phyloP scores from a whole-genome alignment of 92 coral and sea anemone genomes.

The Porites cylindrica region DNA sequence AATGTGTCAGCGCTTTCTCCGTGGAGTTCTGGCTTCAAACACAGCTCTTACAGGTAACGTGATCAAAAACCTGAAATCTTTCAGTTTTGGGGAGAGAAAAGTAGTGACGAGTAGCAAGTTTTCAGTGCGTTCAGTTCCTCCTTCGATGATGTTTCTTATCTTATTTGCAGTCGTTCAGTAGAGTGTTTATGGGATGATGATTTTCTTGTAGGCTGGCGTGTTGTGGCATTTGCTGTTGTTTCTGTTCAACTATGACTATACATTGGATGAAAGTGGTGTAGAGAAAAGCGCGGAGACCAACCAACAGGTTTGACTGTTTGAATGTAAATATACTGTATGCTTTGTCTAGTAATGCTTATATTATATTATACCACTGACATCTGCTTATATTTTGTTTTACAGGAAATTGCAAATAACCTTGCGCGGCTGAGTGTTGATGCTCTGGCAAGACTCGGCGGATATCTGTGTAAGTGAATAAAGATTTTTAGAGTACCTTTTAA shows the following conservation, averaged over 20 bases:
- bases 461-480: conserved; percentile 69
- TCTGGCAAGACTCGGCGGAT: conserved; percentile 96
- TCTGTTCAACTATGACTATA: conserved; percentile 93
- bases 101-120: no score
- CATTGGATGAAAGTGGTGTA: conserved; percentile 97
- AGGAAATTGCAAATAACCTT: conserved; percentile 93
- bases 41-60: conserved; percentile 83
- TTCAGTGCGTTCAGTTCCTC: no score
- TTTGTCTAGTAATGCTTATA: background rate
- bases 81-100: no score
- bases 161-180: background rate
- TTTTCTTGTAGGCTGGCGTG: conserved; percentile 80
- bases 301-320: conserved; percentile 80
- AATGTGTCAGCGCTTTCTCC: conserved; percentile 93
- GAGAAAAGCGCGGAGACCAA: conserved; percentile 92
- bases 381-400: background rate
- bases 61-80: no score
- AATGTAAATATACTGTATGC: no score
- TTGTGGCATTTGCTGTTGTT: conserved; percentile 94
- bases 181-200: background rate
- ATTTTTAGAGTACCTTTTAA: background rate
- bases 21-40: conserved; percentile 99
- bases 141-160: no score
- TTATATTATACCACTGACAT: background rate
- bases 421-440: conserved; percentile 91